Conservation (phyloP, 2,888 invertebrate species). For the Ormyrus nitidulus region DNA sequence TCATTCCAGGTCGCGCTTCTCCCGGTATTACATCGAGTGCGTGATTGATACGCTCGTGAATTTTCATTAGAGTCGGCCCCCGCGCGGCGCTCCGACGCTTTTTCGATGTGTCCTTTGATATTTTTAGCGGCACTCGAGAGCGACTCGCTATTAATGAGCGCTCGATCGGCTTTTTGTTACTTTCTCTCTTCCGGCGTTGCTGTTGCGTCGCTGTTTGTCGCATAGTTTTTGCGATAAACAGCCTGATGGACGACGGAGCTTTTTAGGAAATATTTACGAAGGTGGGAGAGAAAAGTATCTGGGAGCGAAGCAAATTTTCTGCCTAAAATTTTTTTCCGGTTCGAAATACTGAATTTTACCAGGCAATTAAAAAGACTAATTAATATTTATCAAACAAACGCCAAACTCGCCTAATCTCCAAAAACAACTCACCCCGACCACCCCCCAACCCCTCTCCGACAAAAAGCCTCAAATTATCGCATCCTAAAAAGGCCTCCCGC, state of each 20-base stretch:
- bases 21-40: not conserved
- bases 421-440: too few relatives aligned
- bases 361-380: too few relatives aligned
- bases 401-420: too few relatives aligned
- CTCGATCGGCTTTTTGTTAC: not conserved
- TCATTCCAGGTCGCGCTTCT: slow-evolving; percentile 7
- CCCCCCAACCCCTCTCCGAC: too few relatives aligned
- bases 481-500: slow-evolving; percentile 17
- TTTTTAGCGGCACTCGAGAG: slow-evolving; percentile 3
- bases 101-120: slow-evolving; percentile 23
- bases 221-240: not conserved
- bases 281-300: too few relatives aligned
- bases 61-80: slow-evolving; percentile 43
- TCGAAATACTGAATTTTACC: too few relatives aligned
- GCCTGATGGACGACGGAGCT: too few relatives aligned
- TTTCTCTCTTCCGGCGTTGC: not conserved
- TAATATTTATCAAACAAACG: too few relatives aligned
- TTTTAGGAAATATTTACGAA: too few relatives aligned
- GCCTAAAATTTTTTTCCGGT: too few relatives aligned
- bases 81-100: not conserved
- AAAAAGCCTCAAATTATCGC: not conserved
- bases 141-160: slow-evolving; percentile 18
- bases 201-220: not conserved
- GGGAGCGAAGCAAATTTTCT: too few relatives aligned
- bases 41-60: slow-evolving; percentile 48